Base-by-base conservation (phyloP, 2,797 vertebrate genomes). In the Taenioides sp. region DNA sequence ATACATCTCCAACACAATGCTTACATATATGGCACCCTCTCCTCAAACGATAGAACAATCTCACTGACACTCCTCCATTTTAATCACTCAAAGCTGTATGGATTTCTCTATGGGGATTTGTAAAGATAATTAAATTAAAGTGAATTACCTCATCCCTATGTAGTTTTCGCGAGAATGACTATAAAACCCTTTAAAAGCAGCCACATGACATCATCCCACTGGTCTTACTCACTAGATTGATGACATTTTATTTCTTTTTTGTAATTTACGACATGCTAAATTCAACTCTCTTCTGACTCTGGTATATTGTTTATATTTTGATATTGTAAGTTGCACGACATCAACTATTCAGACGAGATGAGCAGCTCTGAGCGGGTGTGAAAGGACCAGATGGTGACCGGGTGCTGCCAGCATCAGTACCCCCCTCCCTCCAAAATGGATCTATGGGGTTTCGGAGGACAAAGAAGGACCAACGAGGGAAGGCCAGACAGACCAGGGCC, bases 341-440 rank as follows among this genome's bases (percentile, higher is more conserved):
- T 23, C n/a, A 43, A 40, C n/a, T 50, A 50, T 65, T 23, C 64
- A 65, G 62, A 20, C 10, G 2, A n/a, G 64, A 65, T 50, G 64
- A 65, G 64, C 43, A 2, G 34, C n/a, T 43, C 37, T 47, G 37
- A 64, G 34, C 17, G 16, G 25, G 49, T 66, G 64, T 18, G 25
- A 66, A 66, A 52, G 65, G 47, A 66, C 65, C 65, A 66, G 65
- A 66, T 66, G 65, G 65, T 52, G 65, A 28, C 49, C 47, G 25
- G 47, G 49, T 18, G 65, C 27, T 52, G 65, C 65, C 65, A 66
- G 27, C 49, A 65, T 65, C 47, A 50, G 65, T 66, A 20, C 3
- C 25, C 65, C 65, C 65, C 65, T 50, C 65, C 65, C 65, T 66
- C 43, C 16, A 18, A 25, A 52, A 5, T 31, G 65, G 49, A 25